phyloP scores from a whole-genome alignment of 2,113 vertebrate species.

The Pterocles gutturalis region DNA sequence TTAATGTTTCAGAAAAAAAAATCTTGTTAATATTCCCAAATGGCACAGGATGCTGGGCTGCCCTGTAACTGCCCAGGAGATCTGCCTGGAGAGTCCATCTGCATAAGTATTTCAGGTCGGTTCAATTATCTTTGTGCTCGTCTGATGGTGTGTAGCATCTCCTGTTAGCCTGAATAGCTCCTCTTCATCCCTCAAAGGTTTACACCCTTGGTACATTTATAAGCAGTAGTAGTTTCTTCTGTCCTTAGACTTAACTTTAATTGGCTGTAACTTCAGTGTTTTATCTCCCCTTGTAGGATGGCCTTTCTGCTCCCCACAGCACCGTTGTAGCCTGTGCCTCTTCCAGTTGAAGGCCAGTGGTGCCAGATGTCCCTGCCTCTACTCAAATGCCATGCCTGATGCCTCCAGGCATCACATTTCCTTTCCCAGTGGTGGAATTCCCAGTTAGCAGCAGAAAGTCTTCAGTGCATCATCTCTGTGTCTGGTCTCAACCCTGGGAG shows the following conservation, averaged over 20 bases:
- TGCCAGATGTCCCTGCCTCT: background rate
- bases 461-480: background rate
- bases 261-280: background rate
- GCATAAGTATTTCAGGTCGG: background rate
- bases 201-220: background rate
- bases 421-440: background rate
- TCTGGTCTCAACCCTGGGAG: background rate
- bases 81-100: background rate
- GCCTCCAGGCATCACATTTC: background rate
- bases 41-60: background rate
- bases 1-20: background rate
- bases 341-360: background rate
- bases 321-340: background rate
- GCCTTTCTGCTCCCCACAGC: background rate
- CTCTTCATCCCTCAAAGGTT: background rate
- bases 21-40: rapidly evolving
- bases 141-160: background rate
- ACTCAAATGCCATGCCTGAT: background rate
- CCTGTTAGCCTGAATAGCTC: background rate
- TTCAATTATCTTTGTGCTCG: background rate
- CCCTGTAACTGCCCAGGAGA: background rate
- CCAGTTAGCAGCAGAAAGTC: background rate
- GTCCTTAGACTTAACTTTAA: background rate
- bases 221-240: background rate
- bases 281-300: background rate